Conservation (phyloP, 2,113 vertebrate genomes). For the Salvelinus fontinalis region DNA sequence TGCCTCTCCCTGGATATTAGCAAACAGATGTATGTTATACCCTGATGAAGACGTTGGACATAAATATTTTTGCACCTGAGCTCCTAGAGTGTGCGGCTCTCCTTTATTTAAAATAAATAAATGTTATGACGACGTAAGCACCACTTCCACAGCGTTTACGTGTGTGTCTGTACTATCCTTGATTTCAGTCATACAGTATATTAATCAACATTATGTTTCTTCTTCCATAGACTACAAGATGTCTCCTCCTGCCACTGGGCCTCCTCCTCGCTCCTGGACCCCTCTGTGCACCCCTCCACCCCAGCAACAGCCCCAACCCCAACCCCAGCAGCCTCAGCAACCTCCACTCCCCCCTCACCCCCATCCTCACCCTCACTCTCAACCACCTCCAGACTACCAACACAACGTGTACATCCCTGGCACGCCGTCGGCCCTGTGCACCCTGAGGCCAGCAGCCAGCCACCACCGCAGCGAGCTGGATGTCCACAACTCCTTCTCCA, state of each 20-base stretch:
- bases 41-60: too few relatives aligned
- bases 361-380: slow-evolving; percentile 51
- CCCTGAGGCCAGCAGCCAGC: slow-evolving; percentile 75
- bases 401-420: slow-evolving; percentile 90
- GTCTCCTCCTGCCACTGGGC: slow-evolving; percentile 66
- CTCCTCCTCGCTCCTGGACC: slow-evolving; percentile 79
- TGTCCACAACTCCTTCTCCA: slow-evolving; percentile 88
- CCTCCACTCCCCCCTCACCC: slow-evolving; percentile 48
- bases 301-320: slow-evolving; percentile 61
- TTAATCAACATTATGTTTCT: slow-evolving; percentile 1
- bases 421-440: slow-evolving; percentile 80
- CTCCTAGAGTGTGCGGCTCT: too few relatives aligned
- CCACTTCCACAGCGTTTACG: neutral
- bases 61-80: too few relatives aligned
- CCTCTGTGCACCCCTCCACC: slow-evolving; percentile 79
- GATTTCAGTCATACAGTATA: neutral
- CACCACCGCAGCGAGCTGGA: slow-evolving; percentile 77
- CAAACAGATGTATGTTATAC: too few relatives aligned
- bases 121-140: too few relatives aligned
- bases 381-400: slow-evolving; percentile 85
- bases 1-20: neutral
- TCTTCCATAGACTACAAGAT: slow-evolving; percentile 79
- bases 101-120: too few relatives aligned
- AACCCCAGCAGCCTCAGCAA: slow-evolving; percentile 22
- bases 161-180: neutral